Evolutionary conservation across 23 tunicate species (phyloP).

Genomic region (Styela clava): DNA sequence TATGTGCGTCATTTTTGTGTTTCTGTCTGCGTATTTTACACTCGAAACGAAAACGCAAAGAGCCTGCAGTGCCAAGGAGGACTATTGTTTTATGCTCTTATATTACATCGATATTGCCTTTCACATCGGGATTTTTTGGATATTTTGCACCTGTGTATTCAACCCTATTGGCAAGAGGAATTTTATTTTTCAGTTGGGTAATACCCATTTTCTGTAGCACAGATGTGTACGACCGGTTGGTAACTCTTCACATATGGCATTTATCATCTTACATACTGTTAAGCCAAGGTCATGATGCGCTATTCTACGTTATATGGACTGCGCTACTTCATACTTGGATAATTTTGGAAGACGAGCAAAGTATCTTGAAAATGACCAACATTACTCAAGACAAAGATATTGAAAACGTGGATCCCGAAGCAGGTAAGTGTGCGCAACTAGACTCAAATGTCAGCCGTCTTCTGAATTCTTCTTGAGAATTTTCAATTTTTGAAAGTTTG

Average conservation of each 20-base stretch:
- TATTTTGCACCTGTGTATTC: background rate
- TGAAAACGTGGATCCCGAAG: too few relatives aligned
- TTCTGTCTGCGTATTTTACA: background rate
- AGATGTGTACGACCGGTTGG: background rate
- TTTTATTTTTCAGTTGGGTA: background rate
- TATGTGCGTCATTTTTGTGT: background rate
- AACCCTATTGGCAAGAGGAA: background rate
- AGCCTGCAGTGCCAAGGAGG: background rate
- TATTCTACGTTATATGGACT: conserved; percentile 19
- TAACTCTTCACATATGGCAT: background rate
- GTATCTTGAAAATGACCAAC: too few relatives aligned
- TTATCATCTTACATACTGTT: conserved; percentile 3
- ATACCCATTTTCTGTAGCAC: background rate
- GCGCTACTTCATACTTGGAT: conserved; percentile 20
- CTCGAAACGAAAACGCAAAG: background rate
- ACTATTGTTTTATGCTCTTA: background rate
- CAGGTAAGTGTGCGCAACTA: too few relatives aligned
- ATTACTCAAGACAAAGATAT: too few relatives aligned
- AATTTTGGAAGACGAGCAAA: background rate
- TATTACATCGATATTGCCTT: background rate
- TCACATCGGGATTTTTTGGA: background rate
- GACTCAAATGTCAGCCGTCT: too few relatives aligned
- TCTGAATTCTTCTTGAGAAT: too few relatives aligned
- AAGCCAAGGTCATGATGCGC: conserved; percentile 22
- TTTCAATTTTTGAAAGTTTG: too few relatives aligned